A percentile compares a stretch with the other conserved stretches of the same genome.
phyloP scores from a whole-genome alignment of 2,113 vertebrate species.

The Neogale vison region DNA sequence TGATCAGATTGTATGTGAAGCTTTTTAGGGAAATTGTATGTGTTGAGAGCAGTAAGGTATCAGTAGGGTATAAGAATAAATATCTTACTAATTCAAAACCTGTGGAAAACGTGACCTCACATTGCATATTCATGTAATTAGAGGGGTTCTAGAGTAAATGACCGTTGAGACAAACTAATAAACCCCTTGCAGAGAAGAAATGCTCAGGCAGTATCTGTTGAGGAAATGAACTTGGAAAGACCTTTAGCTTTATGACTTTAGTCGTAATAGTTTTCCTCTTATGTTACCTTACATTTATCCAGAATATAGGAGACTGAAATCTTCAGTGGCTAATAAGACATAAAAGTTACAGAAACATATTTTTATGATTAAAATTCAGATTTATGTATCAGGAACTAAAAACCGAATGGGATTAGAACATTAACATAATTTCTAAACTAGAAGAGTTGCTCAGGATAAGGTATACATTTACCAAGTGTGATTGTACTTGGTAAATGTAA shows the following conservation, averaged over 20 bases:
- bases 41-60: not conserved
- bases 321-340: not conserved
- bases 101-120: not conserved
- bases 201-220: not conserved
- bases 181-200: not conserved
- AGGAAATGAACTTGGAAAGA: not conserved
- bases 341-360: not conserved
- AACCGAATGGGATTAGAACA: not conserved
- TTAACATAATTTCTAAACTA: not conserved
- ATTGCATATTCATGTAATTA: not conserved
- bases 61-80: not conserved
- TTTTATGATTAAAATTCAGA: not conserved
- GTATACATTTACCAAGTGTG: not conserved
- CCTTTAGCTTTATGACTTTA: not conserved
- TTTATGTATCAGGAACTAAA: not conserved
- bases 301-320: not conserved
- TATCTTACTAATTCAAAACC: not conserved
- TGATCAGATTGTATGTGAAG: not conserved
- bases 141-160: not conserved
- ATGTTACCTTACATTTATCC: not conserved
- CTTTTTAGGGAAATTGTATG: not conserved
- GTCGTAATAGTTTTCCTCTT: not conserved
- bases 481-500: not conserved
- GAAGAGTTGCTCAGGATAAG: not conserved
- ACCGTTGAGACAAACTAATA: not conserved